Base-by-base conservation (phyloP, 2,888 invertebrate species). In the Chromoteleia sp. region DNA sequence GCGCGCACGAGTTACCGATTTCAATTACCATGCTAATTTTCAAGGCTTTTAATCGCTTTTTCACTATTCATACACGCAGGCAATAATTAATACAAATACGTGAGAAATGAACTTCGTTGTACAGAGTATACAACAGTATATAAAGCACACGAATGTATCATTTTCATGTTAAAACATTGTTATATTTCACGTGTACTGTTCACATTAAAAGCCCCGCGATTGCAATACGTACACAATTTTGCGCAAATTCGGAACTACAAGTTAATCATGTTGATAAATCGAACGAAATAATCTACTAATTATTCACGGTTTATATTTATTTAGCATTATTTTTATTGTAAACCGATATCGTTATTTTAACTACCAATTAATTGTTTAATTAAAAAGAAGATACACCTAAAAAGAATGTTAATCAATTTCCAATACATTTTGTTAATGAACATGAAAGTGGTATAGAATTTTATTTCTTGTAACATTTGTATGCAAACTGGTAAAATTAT, bases 11-110 rank as follows among this genome's bases (percentile, higher is more conserved):
- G 7, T 33, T 33, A 8, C 33, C 1, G 33, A 33, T 33, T 45
- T 59, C 19, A 29, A 29, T 61, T 29, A 30, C 39, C 52, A 52
- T 50, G 43, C 73, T 58, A 52, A 73, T 73, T 73, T 73, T 61
- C 52, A 59, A 14, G 61, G 52, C 58, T 77, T 77, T 70, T 77
- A 73, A 80, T 80, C 80, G 84, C 84, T 85, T 84, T 83, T 63
- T 71, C 78, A 68, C 82, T 80, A 83, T 83, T 83, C 84, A 82
- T 83, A 80, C 83, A 77, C 77, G 76, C 82, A 61, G 63, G 58
- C 84, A 78, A 70, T 85, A 85, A 86, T 85, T 86, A 85, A 85
- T 75, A 75, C 58, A 65, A 58, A 30, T 48, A 43, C 50, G 54
- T 73, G 73, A 73, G 54, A 83, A 82, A 81, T 80, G 74, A 75